Evolutionary conservation across 2,888 invertebrate species (phyloP), one percentile per base, ranked within the genome.

Genomic region (Erannis defoliaria): DNA sequence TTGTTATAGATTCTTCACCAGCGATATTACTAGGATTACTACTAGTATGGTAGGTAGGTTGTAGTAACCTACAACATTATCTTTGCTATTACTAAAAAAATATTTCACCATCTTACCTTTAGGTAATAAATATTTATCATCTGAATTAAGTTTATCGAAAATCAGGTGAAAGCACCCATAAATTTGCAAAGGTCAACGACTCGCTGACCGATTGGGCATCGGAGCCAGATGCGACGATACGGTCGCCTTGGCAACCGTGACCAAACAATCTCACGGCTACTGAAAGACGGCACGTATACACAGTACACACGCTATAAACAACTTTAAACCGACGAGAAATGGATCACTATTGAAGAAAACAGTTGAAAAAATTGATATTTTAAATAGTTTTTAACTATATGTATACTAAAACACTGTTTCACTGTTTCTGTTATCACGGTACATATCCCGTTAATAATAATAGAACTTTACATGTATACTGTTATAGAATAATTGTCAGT

Each of bases 211-310:
- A 82, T 81, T 82, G 80, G 70, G 76, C 77, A 81, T 80, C 79
- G 77, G 78, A 81, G 78, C 77, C 77, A 89, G 90, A 91, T 90
- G 77, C 73, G 63, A 61, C 84, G 92, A 91, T 92, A 92, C 74
- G 40, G 89, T 89, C 74, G 71, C 79, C 83, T 84, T 85, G 81
- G 80, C 63, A 73, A 89, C 86, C 49, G 71, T 71, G 62, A 59
- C 81, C 89, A 90, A 91, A 81, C 80, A 82, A 59, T 54, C 33
- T 71, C 67, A 62, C 49, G 51, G 9, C 1, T 3, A 29, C 45
- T 16, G n/a, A 37, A 55, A 38, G 48, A 19, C 33, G 31, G 42
- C 18, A 18, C 33, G n/a, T n/a, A n/a, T n/a, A n/a, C n/a, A n/a
- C n/a, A n/a, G n/a, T n/a, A 33, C 21, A 19, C 58, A 66, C 38